These are phyloP conservation scores for Trachymyrmex cornetzi DNA, from an alignment of 1,140 invertebrate genomes.

Conservation along the genomic window DNA sequence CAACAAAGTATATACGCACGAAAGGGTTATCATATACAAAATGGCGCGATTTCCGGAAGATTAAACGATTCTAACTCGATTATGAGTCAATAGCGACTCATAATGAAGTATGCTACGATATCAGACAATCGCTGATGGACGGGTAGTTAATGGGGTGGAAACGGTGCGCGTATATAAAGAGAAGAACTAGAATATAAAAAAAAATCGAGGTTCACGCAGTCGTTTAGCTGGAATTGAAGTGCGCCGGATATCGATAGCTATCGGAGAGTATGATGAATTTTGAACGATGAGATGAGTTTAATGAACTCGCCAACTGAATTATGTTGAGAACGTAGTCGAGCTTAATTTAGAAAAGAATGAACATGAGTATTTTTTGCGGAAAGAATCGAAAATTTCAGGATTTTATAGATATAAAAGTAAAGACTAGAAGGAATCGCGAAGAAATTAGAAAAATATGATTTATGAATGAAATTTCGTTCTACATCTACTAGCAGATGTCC, in stretches of 20 bases:
- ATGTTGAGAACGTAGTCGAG: neutral
- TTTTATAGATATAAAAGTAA: slow-evolving; percentile 25
- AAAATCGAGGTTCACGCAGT: neutral
- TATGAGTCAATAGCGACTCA: slow-evolving; percentile 11
- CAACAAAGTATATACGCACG: neutral
- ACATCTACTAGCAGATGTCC: slow-evolving; percentile 25
- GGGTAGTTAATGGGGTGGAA: slow-evolving; percentile 15
- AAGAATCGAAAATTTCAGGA: neutral
- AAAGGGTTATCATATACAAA: neutral
- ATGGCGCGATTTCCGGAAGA: neutral
- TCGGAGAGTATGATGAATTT: slow-evolving; percentile 39
- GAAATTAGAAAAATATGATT: neutral
- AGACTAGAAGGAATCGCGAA: neutral
- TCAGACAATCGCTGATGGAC: slow-evolving; percentile 16
- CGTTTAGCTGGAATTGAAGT: slow-evolving; percentile 24
- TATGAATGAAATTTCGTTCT: slow-evolving; percentile 16
- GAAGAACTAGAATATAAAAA: slow-evolving; percentile 18
- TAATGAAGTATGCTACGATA: slow-evolving; percentile 32
- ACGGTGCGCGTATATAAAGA: slow-evolving; percentile 24
- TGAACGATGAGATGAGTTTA: neutral
- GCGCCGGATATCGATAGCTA: slow-evolving; percentile 23
- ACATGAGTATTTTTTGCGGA: neutral
- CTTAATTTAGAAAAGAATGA: neutral
- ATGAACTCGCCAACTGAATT: slow-evolving; percentile 18
- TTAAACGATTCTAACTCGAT: neutral